These are phyloP conservation scores for Eulemur rubriventer DNA, from an alignment of 2,797 vertebrate species.

Conservation along the genomic window DNA sequence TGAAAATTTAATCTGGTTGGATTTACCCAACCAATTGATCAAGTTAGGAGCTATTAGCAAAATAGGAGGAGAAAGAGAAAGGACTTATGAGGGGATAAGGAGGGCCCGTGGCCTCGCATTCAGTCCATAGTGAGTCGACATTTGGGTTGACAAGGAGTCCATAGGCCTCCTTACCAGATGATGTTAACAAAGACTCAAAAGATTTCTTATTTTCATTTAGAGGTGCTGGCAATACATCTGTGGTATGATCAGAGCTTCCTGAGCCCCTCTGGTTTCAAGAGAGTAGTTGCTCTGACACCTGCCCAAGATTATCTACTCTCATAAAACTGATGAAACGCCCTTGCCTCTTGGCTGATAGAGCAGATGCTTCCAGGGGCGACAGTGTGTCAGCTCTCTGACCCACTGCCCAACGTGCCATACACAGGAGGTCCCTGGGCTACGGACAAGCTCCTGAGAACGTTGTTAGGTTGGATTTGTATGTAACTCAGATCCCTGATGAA, in stretches of 20 bases:
- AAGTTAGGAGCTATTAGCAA: background rate
- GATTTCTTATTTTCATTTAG: background rate
- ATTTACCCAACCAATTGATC: background rate
- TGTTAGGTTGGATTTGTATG: background rate
- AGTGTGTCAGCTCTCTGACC: background rate
- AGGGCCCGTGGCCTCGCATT: fast-evolving
- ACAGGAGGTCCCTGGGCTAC: background rate
- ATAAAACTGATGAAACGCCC: background rate
- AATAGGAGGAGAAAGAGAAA: background rate
- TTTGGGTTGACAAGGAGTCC: background rate
- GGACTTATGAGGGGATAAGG: background rate
- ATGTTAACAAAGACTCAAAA: background rate
- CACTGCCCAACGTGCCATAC: fast-evolving
- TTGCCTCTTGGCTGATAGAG: background rate
- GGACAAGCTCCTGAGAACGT: background rate
- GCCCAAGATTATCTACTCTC: background rate
- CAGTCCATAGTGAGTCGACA: background rate
- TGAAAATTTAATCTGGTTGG: background rate
- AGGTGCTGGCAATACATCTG: fast-evolving
- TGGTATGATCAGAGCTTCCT: fast-evolving
- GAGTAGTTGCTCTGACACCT: no score
- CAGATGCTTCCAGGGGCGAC: background rate
- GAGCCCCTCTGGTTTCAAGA: background rate
- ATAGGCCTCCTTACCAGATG: background rate
- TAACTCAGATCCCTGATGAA: background rate